Base-by-base conservation (phyloP, 1,140 invertebrate species). In the Copidosoma floridanum region DNA sequence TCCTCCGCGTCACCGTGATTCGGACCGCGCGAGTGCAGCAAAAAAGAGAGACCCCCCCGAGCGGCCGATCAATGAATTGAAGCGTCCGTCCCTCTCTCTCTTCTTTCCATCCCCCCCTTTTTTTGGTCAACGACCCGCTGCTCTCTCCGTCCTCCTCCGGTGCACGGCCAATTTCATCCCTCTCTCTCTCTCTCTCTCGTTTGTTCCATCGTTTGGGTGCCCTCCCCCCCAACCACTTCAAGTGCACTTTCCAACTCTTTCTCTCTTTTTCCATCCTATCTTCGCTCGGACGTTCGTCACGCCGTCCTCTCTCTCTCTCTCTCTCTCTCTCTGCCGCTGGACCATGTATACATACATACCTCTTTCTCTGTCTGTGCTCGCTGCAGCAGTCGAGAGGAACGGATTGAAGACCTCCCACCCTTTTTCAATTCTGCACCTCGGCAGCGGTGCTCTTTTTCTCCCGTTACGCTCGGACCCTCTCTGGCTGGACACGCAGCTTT, bases 51-150 rank as follows among this genome's bases (percentile, higher is more conserved):
- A n/a, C n/a, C 29, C 6, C 6, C 12, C 29, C 29, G 29, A 32
- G 29, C 65, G 63, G 67, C 70, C 78, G 78, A 80, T 80, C 78
- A 79, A 81, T 81, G 76, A 81, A 78, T 80, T 79, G 77, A 76
- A 80, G 76, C 77, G 72, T 75, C 73, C 73, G 68, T 77, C 74
- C 67, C 72, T 75, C 74, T 76, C 76, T 80, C 74, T 61, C 65
- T 61, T 64, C 68, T 68, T 54, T 70, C 68, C 67, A 70, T 55
- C 66, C 69, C 65, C 50, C 44, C 64, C 63, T 53, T 67, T 61
- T 63, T 69, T 62, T 68, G 60, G 67, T 64, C 66, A 69, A 67
- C 65, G 66, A 67, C 66, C 63, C 67, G 59, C 56, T 58, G 61
- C 61, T 64, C 70, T 56, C 62, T 63, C 63, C 65, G 57, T 71